These are phyloP conservation scores for Neuroscelio doddi DNA, from an alignment of 2,888 invertebrate species.

Conservation along the genomic window DNA sequence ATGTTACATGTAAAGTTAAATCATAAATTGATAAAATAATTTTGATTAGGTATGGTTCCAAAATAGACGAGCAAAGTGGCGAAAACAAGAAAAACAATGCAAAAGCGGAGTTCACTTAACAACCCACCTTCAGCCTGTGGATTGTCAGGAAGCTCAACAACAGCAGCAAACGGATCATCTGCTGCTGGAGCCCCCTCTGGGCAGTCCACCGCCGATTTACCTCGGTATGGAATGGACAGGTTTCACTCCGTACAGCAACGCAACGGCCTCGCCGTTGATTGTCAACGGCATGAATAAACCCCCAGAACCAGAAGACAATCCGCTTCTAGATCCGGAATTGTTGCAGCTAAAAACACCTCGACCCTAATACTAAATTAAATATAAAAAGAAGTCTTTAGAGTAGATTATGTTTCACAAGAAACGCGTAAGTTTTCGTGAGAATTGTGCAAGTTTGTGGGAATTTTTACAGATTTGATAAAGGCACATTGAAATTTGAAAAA, in stretches of 20 bases:
- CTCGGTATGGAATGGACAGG: constrained; percentile 72
- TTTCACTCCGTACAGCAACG: constrained; percentile 67
- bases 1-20: too few relatives aligned
- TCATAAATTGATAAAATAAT: too few relatives aligned
- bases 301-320: constrained; percentile 64
- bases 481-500: too few relatives aligned
- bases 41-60: constrained; percentile 68
- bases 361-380: constrained; percentile 55
- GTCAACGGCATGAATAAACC: constrained; percentile 66
- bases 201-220: constrained; percentile 69
- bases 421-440: not conserved
- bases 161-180: constrained; percentile 63
- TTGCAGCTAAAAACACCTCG: constrained; percentile 68
- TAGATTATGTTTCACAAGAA: not conserved
- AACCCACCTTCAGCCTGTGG: constrained; percentile 56
- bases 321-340: constrained; percentile 67
- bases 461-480: constrained; percentile 9
- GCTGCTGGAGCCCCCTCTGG: constrained; percentile 65
- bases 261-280: constrained; percentile 64
- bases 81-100: constrained; percentile 74
- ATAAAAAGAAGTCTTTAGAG: not conserved
- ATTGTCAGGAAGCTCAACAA: constrained; percentile 56
- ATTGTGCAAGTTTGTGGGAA: constrained; percentile 10
- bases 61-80: constrained; percentile 74
- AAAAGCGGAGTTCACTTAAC: constrained; percentile 62